Evolutionary conservation across 2,888 invertebrate species (phyloP).

Genomic region (Petrolisthes cinctipes): DNA sequence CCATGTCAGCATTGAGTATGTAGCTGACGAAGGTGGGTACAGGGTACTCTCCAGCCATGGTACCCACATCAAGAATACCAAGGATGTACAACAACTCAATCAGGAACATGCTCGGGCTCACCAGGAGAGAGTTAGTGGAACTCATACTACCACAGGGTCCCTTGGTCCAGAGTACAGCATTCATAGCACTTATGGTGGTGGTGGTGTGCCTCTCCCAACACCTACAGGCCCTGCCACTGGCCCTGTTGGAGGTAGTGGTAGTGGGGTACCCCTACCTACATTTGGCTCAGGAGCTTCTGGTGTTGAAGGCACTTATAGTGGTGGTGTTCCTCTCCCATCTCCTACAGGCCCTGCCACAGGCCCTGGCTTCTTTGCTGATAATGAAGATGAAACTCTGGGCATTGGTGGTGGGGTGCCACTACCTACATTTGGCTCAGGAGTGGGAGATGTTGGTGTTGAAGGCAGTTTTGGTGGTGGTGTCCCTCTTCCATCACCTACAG

Average conservation of each 20-base stretch:
- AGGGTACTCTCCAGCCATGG: constrained; percentile 43
- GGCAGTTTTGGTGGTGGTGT: constrained; percentile 11
- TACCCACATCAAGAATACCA: constrained; percentile 40
- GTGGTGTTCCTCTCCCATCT: constrained; percentile 23
- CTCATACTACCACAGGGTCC: neutral
- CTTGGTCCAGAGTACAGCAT: neutral
- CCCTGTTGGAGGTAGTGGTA: neutral
- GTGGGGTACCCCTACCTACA: neutral
- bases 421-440: neutral
- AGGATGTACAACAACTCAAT: constrained; percentile 41
- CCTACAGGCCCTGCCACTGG: constrained; percentile 1
- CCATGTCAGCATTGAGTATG: constrained; percentile 53
- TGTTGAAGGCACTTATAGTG: neutral
- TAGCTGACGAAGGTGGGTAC: constrained; percentile 62
- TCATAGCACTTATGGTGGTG: neutral
- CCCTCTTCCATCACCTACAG: neutral
- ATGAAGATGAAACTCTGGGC: neutral
- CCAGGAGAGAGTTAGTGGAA: neutral
- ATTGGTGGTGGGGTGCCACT: constrained; percentile 20
- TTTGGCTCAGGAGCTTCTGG: neutral
- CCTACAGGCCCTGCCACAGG: neutral
- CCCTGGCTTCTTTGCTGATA: neutral
- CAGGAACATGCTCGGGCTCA: constrained; percentile 32
- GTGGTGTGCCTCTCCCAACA: constrained; percentile 38
- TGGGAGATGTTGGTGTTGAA: constrained; percentile 5